Conservation (phyloP, 1,140 invertebrate genomes). For the Conus betulinus region DNA sequence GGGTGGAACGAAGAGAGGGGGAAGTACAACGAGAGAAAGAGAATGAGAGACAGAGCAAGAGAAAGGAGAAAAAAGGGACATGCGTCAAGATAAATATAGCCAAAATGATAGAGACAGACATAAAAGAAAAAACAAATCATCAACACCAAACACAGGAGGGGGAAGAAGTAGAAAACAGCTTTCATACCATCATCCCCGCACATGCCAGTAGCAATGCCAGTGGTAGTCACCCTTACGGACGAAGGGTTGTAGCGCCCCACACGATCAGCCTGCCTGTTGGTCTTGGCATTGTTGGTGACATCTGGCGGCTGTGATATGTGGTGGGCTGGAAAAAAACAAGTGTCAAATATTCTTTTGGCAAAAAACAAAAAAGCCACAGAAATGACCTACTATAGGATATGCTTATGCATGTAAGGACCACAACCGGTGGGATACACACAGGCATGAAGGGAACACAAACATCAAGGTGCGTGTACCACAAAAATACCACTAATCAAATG, state of each 20-base stretch:
- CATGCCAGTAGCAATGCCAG: slow-evolving; percentile 79
- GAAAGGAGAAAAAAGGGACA: neutral
- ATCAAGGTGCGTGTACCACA: too few species aligned
- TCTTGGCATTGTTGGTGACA: slow-evolving; percentile 90
- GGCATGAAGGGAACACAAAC: too few species aligned
- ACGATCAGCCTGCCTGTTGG: slow-evolving; percentile 84
- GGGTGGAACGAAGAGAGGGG: too few species aligned
- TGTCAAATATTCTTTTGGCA: neutral
- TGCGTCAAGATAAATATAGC: neutral
- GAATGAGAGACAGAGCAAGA: too few species aligned
- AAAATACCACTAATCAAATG: too few species aligned
- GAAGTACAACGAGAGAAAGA: too few species aligned
- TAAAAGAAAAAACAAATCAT: too few species aligned
- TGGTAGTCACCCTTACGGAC: slow-evolving; percentile 73
- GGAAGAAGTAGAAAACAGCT: neutral
- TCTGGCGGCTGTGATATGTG: slow-evolving; percentile 86
- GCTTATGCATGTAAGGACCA: too few species aligned
- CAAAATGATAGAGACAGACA: neutral
- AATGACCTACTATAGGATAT: neutral
- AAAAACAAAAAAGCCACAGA: neutral
- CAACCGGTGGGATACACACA: too few species aligned
- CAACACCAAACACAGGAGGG: too few species aligned
- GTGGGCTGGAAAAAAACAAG: slow-evolving; percentile 62
- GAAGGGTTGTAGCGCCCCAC: slow-evolving; percentile 87
- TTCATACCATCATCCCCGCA: slow-evolving; percentile 79